phyloP scores from a whole-genome alignment of 2,888 invertebrate species.

The Hypsopygia costalis region DNA sequence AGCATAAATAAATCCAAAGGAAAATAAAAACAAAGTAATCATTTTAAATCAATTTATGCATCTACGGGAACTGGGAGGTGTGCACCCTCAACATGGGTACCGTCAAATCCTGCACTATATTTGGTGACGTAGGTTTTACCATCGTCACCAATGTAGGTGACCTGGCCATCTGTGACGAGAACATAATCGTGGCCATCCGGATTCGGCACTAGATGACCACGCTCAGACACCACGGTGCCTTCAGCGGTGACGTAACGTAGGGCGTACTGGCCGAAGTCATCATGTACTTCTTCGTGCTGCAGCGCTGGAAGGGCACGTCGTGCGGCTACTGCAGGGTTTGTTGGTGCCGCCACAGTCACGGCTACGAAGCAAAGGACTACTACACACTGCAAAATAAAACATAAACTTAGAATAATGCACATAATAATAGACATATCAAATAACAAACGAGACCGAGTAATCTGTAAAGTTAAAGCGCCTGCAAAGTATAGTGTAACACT shows the following conservation, averaged over 20 bases:
- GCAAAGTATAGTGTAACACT: too few relatives aligned
- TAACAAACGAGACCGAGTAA: too few relatives aligned
- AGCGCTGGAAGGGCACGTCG: slow-evolving; percentile 11
- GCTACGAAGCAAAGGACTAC: slow-evolving; percentile 29
- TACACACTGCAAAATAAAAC: slow-evolving; percentile 31
- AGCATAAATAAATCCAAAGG: not conserved
- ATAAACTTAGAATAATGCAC: not conserved
- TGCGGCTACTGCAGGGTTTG: slow-evolving; percentile 13
- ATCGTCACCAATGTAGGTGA: slow-evolving; percentile 22
- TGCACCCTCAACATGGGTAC: slow-evolving; percentile 18
- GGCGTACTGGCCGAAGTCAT: slow-evolving; percentile 27
- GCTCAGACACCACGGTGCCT: slow-evolving; percentile 24
- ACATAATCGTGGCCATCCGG: slow-evolving; percentile 21
- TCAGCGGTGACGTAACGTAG: slow-evolving; percentile 28
- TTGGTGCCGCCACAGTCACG: slow-evolving; percentile 30
- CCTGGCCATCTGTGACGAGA: slow-evolving; percentile 23
- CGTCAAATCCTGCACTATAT: slow-evolving; percentile 24
- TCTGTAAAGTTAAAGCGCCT: too few relatives aligned
- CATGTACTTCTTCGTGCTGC: slow-evolving; percentile 23
- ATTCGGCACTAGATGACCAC: slow-evolving; percentile 24
- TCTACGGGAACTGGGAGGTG: slow-evolving; percentile 29
- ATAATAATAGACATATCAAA: too few relatives aligned
- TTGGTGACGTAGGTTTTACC: slow-evolving; percentile 26
- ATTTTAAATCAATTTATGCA: slow-evolving; percentile 13
- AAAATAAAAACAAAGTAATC: not conserved